Evolutionary conservation across 2,797 vertebrate genomes (phyloP).

Genomic region (Sebastes alutus): DNA sequence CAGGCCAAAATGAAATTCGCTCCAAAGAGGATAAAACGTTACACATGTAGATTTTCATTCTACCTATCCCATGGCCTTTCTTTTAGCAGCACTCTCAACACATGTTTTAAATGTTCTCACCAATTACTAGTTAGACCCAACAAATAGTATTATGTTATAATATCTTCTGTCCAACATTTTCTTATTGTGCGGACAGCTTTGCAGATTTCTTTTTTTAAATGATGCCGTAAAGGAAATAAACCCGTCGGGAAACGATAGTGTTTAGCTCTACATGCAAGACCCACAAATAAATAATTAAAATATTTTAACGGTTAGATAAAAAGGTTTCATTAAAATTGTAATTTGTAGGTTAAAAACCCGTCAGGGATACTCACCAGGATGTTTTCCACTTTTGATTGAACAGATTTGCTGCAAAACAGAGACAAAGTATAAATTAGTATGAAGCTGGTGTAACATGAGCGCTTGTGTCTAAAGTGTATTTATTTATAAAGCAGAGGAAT

Average conservation of each 20-base stretch:
- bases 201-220: not conserved
- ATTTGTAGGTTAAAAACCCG: not conserved
- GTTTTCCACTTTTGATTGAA: constrained; percentile 98
- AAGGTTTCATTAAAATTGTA: not conserved
- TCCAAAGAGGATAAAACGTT: not conserved
- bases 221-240: not conserved
- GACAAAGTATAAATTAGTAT: constrained; percentile 79
- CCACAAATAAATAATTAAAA: not conserved
- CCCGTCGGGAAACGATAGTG: not conserved
- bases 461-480: constrained; percentile 74
- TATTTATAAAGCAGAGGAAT: constrained; percentile 87
- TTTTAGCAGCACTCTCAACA: not conserved
- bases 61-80: not conserved
- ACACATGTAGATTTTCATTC: not conserved
- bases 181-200: not conserved
- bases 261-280: not conserved
- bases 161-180: not conserved
- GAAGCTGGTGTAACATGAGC: constrained; percentile 72
- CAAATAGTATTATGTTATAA: not conserved
- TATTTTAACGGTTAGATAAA: not conserved
- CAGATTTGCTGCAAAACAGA: constrained; percentile 93
- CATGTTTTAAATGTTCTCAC: not conserved
- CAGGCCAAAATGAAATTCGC: not conserved
- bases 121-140: not conserved
- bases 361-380: constrained; percentile 93